Evolutionary conservation across 1,140 invertebrate genomes (phyloP).

Genomic region (Riptortus pedestris): DNA sequence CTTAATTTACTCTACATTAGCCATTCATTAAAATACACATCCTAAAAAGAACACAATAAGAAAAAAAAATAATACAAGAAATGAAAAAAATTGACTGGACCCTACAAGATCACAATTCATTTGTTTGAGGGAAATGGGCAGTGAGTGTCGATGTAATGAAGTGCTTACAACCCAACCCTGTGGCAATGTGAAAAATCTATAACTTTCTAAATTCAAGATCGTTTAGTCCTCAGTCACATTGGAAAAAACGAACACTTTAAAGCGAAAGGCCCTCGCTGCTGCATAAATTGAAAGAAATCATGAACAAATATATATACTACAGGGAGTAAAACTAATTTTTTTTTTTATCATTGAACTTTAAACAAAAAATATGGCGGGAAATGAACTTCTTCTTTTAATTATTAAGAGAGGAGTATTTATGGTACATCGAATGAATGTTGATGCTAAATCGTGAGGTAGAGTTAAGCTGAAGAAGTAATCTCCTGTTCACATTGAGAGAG

Average conservation of each 20-base stretch:
- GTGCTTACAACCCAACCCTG: constrained; percentile 17
- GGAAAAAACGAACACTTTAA: constrained; percentile 9
- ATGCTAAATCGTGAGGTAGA: constrained; percentile 10
- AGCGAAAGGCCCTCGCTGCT: neutral
- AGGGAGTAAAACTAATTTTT: neutral
- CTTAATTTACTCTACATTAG: constrained; percentile 13
- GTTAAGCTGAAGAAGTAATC: constrained; percentile 50
- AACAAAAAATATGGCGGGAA: constrained; percentile 17
- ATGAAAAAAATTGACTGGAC: constrained; percentile 17
- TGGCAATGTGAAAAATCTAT: constrained; percentile 7
- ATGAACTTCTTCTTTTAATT: neutral
- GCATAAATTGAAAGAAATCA: neutral
- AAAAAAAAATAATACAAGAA: neutral
- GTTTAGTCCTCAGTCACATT: constrained; percentile 15
- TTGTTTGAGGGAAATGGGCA: constrained; percentile 5
- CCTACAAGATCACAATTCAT: constrained; percentile 13
- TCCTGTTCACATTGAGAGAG: constrained; percentile 35
- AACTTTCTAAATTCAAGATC: neutral
- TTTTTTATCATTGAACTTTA: neutral
- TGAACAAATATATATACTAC: neutral
- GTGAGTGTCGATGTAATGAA: constrained; percentile 7
- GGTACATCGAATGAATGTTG: constrained; percentile 1
- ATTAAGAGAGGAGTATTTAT: constrained; percentile 12
- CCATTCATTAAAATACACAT: too few relatives aligned
- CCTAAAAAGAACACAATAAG: too few relatives aligned